Evolutionary conservation across 2,113 vertebrate genomes (phyloP).

Genomic region (Pongo pygmaeus): DNA sequence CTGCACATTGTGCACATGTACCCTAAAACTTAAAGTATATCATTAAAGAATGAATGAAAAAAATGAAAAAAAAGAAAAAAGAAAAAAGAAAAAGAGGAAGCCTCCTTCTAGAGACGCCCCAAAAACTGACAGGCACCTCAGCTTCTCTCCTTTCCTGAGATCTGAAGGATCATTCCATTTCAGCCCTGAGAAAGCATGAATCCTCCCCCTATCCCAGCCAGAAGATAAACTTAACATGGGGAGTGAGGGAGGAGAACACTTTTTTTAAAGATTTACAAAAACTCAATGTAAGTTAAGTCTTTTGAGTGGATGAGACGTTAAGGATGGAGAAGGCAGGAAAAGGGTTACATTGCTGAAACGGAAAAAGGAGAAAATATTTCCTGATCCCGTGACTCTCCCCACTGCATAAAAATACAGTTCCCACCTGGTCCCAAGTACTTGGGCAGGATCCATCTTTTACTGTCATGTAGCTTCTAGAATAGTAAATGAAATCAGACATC

Average conservation of each 20-base stretch:
- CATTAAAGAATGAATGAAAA: too few species aligned
- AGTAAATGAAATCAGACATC: fast-evolving
- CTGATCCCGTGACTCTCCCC: background rate
- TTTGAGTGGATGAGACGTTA: fast-evolving
- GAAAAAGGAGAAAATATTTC: background rate
- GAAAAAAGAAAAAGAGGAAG: too few species aligned
- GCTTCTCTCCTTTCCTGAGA: background rate
- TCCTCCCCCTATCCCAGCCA: fast-evolving
- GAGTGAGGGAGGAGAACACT: background rate
- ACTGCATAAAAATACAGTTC: background rate
- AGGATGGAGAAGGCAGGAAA: background rate
- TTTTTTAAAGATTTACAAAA: too few species aligned
- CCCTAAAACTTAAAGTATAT: too few species aligned
- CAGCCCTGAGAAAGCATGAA: background rate
- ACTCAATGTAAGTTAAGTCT: fast-evolving
- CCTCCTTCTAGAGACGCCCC: background rate
- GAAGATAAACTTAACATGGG: too few species aligned
- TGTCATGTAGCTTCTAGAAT: background rate
- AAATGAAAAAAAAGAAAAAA: too few species aligned
- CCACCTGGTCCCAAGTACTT: background rate
- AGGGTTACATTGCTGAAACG: fast-evolving
- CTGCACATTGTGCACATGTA: too few species aligned
- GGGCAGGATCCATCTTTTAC: background rate
- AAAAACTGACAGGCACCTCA: fast-evolving
- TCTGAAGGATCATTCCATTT: fast-evolving